These are phyloP conservation scores for Apaloderma vittatum DNA, from an alignment of 2,113 vertebrate genomes.

Conservation along the genomic window DNA sequence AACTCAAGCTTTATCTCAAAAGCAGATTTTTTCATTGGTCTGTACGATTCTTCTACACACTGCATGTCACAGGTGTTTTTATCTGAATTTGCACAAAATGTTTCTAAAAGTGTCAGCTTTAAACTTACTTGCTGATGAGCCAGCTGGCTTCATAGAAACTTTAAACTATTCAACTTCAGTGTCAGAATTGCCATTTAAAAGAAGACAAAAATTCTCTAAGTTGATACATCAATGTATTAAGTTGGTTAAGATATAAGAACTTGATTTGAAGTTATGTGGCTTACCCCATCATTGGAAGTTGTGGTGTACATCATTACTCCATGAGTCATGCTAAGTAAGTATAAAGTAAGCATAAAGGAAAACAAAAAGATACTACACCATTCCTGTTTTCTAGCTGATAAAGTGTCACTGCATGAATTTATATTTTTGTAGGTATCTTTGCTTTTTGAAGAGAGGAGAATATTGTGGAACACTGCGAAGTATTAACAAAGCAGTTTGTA, in stretches of 20 bases:
- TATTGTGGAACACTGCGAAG: not conserved
- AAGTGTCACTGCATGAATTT: not conserved
- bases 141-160: not conserved
- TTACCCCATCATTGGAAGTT: not conserved
- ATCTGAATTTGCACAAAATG: not conserved
- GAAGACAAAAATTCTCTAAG: not conserved
- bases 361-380: not conserved
- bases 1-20: not conserved
- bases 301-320: not conserved
- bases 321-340: not conserved
- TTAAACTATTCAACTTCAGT: not conserved
- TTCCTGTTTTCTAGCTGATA: not conserved
- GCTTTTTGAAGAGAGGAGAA: not conserved
- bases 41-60: not conserved
- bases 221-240: fast-evolving
- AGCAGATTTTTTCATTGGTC: not conserved
- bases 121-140: not conserved
- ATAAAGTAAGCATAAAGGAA: not conserved
- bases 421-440: not conserved
- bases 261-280: not conserved
- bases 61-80: not conserved
- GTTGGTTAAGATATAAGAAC: not conserved
- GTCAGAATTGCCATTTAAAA: not conserved
- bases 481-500: not conserved
- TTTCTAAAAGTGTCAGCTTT: not conserved